These are phyloP conservation scores for Stegophylla sp. DNA, from an alignment of 2,888 invertebrate genomes.

Conservation along the genomic window DNA sequence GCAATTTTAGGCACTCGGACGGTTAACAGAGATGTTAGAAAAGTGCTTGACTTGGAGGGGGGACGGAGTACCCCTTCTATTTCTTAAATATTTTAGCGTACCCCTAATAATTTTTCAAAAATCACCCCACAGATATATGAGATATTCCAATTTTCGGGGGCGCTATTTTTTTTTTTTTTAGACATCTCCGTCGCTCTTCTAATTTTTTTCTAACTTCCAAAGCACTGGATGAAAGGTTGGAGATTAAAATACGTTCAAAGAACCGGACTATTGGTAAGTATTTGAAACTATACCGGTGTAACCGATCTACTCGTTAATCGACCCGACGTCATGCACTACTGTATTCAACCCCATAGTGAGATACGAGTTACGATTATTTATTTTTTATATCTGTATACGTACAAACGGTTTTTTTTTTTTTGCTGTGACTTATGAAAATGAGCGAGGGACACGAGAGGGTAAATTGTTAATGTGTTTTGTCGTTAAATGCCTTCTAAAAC, in stretches of 20 bases:
- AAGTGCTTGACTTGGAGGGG: no score
- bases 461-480: conserved; percentile 52
- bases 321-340: conserved; percentile 31
- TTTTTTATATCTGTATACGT: neutral
- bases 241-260: conserved; percentile 22
- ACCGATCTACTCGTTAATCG: conserved; percentile 56
- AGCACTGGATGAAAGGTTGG: neutral
- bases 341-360: neutral
- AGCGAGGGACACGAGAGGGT: conserved; percentile 14
- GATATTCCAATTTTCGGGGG: no score
- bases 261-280: neutral
- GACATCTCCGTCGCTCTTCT: no score
- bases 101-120: no score
- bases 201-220: no score
- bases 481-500: conserved; percentile 42
- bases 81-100: no score
- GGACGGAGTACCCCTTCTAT: no score
- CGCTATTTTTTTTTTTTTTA: no score
- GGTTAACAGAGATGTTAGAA: neutral
- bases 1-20: neutral
- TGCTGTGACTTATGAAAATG: conserved; percentile 33
- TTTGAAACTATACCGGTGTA: conserved; percentile 46
- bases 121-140: no score
- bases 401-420: neutral
- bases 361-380: conserved; percentile 23